phyloP scores from a whole-genome alignment of 2,888 invertebrate species.

The Perithous albicinctus region DNA sequence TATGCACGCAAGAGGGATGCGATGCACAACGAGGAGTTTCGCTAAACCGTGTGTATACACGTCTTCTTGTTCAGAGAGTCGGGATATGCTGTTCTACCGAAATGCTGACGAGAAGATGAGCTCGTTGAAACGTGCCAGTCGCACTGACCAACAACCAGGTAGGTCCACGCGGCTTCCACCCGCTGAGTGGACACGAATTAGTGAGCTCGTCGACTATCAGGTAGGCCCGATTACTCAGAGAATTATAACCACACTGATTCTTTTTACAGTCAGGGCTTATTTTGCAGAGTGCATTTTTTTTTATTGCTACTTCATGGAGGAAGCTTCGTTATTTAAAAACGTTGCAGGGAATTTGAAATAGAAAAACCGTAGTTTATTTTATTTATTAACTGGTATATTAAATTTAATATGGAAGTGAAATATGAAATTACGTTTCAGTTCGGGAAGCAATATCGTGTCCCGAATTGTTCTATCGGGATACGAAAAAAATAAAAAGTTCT shows the following conservation, averaged over 20 bases:
- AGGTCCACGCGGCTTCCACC: slow-evolving; percentile 55
- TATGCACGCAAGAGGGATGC: background rate
- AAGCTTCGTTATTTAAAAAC: too few species aligned
- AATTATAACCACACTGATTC: background rate
- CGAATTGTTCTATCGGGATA: too few species aligned
- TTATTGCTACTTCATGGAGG: background rate
- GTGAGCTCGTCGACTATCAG: slow-evolving; percentile 49
- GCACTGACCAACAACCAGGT: slow-evolving; percentile 5
- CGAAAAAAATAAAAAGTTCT: too few species aligned
- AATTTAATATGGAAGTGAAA: too few species aligned
- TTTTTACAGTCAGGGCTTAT: background rate
- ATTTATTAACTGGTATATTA: too few species aligned
- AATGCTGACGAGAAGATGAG: background rate
- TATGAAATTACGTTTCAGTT: too few species aligned
- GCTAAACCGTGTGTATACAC: background rate
- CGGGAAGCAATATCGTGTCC: too few species aligned
- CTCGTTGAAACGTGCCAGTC: slow-evolving; percentile 22
- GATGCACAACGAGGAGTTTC: slow-evolving; percentile 23
- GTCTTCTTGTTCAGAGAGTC: background rate
- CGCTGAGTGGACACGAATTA: slow-evolving; percentile 60
- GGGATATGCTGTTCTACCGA: background rate
- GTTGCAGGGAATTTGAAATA: too few species aligned
- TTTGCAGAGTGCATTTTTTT: background rate
- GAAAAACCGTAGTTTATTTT: too few species aligned
- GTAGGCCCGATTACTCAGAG: slow-evolving; percentile 56